Base-by-base conservation (phyloP, 2,888 invertebrate genomes). In the Erannis defoliaria region DNA sequence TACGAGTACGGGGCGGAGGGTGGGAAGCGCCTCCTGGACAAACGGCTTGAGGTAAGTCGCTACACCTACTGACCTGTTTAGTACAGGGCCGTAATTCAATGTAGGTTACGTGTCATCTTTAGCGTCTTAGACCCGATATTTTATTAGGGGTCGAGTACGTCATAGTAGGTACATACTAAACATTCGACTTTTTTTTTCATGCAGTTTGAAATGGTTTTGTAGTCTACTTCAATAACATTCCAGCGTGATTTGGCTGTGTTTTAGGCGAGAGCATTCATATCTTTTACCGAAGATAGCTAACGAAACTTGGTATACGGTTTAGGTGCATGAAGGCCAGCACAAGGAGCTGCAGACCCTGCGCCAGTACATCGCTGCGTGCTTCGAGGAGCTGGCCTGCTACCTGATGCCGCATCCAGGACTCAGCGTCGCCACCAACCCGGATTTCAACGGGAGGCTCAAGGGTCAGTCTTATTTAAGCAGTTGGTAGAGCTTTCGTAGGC, bases 361-460 rank as follows among this genome's bases (percentile, higher is more conserved):
- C 35, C 95, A 95, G 77, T 99, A 99, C 88, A 98, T 99, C 73
- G 95, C 96, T 62, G 96, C 97, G 2, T 99, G 99, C 89, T 99
- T 99, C 90, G 95, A 96, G 59, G 96, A 98, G 80, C 97, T 99
- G 70, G 96, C 97, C 31, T 99, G 99, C 87, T 99, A 98, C 90
- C 93, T 99, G 59, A 96, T 99, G 98, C 99, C 99, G 18, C 99
- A 99, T 94, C 99, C 99, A 0, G 99, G 99, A 3, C 94, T 99
- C 23, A 96, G 96, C 80, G 99, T 99, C 43, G 98, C 99, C 60
- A 99, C 98, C 33, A 98, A 98, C 93, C 99, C 98, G 0, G 94
- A 96, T 49, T 99, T 99, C 86, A 97, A 97, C 82, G 99, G 99
- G 10, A 95, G 97, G 82, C 94, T 99, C n/a, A 92, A 94, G 70